Conservation (phyloP, 2,113 vertebrate genomes). For the Abramis brama region DNA sequence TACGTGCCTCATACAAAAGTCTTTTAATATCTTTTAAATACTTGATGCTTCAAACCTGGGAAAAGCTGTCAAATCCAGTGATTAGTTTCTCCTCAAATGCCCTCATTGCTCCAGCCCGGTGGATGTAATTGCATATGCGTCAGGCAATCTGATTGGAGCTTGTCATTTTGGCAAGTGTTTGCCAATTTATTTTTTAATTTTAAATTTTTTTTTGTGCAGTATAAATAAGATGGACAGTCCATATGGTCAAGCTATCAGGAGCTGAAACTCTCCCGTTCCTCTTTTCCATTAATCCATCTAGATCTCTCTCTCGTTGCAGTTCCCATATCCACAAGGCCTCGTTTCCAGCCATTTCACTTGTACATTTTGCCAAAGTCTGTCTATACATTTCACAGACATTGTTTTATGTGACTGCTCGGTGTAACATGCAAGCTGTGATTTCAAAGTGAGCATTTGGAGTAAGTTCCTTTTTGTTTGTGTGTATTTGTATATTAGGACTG, state of each 20-base stretch:
- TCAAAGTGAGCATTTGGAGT: not conserved
- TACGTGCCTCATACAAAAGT: not conserved
- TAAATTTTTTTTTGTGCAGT: not conserved
- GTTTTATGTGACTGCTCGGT: not conserved
- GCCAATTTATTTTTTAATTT: not conserved
- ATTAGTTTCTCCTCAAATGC: not conserved
- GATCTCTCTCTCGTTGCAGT: not conserved
- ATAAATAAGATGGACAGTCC: not conserved
- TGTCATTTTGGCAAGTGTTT: not conserved
- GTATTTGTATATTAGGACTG: slow-evolving; percentile 81
- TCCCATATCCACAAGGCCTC: not conserved
- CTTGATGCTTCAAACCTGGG: not conserved
- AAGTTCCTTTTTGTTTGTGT: slow-evolving; percentile 10
- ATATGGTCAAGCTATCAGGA: not conserved
- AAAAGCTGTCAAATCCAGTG: not conserved
- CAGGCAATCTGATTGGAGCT: not conserved
- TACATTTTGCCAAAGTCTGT: slow-evolving; percentile 9
- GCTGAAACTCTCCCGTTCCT: not conserved
- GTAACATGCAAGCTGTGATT: not conserved
- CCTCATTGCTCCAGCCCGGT: not conserved
- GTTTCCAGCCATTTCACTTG: slow-evolving; percentile 26
- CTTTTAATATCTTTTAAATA: slow-evolving; percentile 5
- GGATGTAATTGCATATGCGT: not conserved
- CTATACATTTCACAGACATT: not conserved
- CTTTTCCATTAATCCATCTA: slow-evolving; percentile 7